Conservation (phyloP, 1,140 invertebrate species). For the Zeugodacus cucurbitae region DNA sequence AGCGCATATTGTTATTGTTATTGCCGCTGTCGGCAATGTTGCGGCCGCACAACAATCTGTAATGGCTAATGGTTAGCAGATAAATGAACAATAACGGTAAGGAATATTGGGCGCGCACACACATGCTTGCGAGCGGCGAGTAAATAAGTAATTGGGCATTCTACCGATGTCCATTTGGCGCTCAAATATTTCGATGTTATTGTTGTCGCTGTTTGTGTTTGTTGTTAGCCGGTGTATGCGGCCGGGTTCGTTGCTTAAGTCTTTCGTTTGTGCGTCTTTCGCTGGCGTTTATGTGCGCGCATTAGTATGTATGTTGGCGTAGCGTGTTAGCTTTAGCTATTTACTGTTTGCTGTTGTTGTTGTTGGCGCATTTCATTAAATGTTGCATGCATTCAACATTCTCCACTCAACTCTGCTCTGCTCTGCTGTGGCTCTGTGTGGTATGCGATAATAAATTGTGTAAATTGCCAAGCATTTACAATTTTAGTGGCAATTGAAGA, state of each 20-base stretch:
- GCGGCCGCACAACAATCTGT: slow-evolving; percentile 27
- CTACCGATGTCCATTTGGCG: background rate
- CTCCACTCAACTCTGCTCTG: background rate
- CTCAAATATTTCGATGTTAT: too few species aligned
- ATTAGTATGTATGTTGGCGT: background rate
- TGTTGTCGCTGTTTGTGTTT: background rate
- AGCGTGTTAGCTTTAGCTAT: background rate
- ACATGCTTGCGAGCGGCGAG: background rate
- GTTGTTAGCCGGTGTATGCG: background rate
- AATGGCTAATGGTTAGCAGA: slow-evolving; percentile 12
- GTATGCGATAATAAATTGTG: background rate
- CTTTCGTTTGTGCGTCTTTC: background rate
- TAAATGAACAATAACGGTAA: slow-evolving; percentile 12
- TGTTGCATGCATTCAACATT: slow-evolving; percentile 14
- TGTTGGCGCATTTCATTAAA: background rate
- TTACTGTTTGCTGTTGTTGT: background rate
- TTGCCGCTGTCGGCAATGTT: background rate
- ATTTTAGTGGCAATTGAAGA: background rate
- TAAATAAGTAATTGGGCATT: slow-evolving; percentile 30
- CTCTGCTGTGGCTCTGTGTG: background rate
- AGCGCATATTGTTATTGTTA: background rate
- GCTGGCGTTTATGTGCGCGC: background rate
- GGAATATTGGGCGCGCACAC: background rate
- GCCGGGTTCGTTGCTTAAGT: slow-evolving; percentile 22
- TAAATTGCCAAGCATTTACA: slow-evolving; percentile 1